These are phyloP conservation scores for Sinocyclocheilus grahami DNA, from an alignment of 2,113 vertebrate genomes.

Conservation along the genomic window DNA sequence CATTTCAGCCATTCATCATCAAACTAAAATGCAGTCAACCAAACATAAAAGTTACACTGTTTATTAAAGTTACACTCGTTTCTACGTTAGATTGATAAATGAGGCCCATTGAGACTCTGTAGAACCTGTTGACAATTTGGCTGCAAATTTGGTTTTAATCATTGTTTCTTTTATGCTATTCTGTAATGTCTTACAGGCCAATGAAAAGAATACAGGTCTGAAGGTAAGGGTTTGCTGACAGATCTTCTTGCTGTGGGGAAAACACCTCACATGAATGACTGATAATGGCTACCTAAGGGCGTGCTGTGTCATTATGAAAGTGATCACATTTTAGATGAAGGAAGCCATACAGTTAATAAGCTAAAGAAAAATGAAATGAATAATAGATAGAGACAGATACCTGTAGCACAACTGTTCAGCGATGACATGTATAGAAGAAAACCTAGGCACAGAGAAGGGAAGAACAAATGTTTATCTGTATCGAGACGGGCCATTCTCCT, in stretches of 20 bases:
- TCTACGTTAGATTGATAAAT: no score
- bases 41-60: no score
- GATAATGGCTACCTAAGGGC: constrained; percentile 80
- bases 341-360: constrained; percentile 24
- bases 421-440: constrained; percentile 5
- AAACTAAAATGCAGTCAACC: no score
- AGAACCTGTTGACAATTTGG: background rate
- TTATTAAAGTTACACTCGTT: no score
- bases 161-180: background rate
- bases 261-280: constrained; percentile 88
- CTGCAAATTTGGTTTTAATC: background rate
- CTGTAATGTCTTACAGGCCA: background rate
- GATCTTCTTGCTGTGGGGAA: constrained; percentile 70
- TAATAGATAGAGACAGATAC: constrained; percentile 1
- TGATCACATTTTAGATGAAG: constrained; percentile 33
- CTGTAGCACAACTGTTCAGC: background rate
- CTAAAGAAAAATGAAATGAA: constrained; percentile 9
- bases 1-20: no score
- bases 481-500: no score
- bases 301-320: constrained; percentile 76
- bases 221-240: background rate
- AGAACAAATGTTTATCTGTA: no score
- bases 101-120: no score
- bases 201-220: background rate
- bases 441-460: background rate